Evolutionary conservation across 2,113 vertebrate genomes (phyloP).

Genomic region (Tylochromis polylepis): DNA sequence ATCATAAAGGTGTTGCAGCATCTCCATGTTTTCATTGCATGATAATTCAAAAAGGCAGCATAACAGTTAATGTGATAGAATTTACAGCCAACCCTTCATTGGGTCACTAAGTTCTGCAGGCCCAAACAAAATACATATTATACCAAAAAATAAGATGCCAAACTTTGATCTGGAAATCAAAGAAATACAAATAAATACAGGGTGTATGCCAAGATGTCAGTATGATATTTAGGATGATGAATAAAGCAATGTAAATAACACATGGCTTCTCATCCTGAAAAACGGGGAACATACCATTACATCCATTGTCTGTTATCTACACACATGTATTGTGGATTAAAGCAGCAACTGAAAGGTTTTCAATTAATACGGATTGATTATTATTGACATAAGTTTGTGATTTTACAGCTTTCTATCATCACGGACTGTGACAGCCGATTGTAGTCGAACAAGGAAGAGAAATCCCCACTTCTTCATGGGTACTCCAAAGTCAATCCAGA

Average conservation of each 20-base stretch:
- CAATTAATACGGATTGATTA: background rate
- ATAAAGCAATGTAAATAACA: constrained; percentile 6
- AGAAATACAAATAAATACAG: constrained; percentile 56
- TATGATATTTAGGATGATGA: background rate
- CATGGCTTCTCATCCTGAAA: constrained; percentile 44
- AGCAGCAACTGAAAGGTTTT: constrained; percentile 20
- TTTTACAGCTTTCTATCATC: background rate
- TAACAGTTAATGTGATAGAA: background rate
- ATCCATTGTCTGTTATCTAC: background rate
- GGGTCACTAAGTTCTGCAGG: background rate
- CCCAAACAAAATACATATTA: background rate
- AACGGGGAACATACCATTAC: background rate
- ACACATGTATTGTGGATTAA: background rate
- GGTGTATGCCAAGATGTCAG: background rate
- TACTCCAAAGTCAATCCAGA: background rate
- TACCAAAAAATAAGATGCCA: background rate
- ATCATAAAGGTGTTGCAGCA: background rate
- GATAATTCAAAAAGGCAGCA: background rate
- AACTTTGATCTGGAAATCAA: background rate
- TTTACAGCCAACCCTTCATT: background rate
- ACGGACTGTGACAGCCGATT: background rate
- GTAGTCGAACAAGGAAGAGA: background rate
- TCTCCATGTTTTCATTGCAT: background rate
- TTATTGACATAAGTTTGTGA: background rate
- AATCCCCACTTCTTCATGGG: background rate